A percentile compares a stretch with the other conserved stretches of the same genome.
Evolutionary conservation across 2,797 vertebrate species (phyloP).

Genomic region (Gadopsis bispinosus): DNA sequence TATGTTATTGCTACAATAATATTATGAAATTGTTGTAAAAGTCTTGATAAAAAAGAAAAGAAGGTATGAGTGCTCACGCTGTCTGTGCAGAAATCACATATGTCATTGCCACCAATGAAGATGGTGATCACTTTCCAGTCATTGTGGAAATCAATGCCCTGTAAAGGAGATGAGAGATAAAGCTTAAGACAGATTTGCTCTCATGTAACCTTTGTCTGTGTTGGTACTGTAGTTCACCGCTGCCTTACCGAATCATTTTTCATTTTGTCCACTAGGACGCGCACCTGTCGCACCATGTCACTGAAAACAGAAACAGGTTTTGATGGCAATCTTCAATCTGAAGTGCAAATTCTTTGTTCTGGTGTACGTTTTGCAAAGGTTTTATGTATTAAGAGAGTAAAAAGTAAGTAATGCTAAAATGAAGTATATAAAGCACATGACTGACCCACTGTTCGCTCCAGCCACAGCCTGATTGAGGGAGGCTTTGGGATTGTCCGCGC

Average conservation of each 20-base stretch:
- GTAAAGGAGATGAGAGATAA: constrained; percentile 37
- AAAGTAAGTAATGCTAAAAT: neutral
- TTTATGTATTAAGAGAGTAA: neutral
- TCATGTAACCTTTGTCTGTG: too few species aligned
- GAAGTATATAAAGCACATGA: constrained; percentile 8
- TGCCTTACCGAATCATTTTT: constrained; percentile 85
- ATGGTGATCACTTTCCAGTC: constrained; percentile 97
- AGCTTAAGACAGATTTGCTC: too few species aligned
- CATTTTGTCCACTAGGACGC: constrained; percentile 87
- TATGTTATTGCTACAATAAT: neutral
- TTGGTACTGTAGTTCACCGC: neutral
- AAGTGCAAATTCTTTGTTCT: neutral
- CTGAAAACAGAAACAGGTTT: constrained; percentile 76
- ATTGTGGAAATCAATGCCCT: constrained; percentile 88
- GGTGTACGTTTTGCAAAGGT: neutral
- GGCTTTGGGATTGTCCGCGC: constrained; percentile 47
- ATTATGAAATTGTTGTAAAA: neutral
- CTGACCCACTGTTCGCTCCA: constrained; percentile 88
- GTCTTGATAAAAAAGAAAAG: neutral
- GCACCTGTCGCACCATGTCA: constrained; percentile 86
- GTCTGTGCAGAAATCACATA: constrained; percentile 91
- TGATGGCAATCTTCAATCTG: neutral
- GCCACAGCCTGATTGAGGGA: constrained; percentile 93
- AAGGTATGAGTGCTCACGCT: constrained; percentile 80
- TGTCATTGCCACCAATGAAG: constrained; percentile 89